Evolutionary conservation across 2,113 vertebrate genomes (phyloP).

Genomic region (Manacus vitellinus): DNA sequence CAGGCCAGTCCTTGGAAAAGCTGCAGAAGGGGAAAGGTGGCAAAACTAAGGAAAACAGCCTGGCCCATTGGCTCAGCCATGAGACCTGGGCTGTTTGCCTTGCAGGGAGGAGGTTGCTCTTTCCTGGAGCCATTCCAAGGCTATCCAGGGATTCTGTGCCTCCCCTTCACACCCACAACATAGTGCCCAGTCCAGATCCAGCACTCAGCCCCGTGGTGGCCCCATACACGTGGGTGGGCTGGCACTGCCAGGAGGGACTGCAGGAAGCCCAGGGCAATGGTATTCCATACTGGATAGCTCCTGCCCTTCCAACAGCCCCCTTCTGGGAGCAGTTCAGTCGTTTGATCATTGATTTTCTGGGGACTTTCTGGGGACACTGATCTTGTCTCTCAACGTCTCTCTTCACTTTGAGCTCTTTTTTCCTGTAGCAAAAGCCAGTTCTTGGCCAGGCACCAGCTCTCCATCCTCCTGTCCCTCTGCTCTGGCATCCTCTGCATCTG

Average conservation of each 20-base stretch:
- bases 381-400: not conserved
- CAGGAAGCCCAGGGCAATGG: not conserved
- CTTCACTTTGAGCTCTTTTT: not conserved
- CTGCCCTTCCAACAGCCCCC: not conserved
- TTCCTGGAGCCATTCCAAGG: not conserved
- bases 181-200: not conserved
- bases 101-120: not conserved
- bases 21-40: not conserved
- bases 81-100: not conserved
- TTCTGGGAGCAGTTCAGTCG: not conserved
- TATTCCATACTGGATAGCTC: not conserved
- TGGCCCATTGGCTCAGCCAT: not conserved
- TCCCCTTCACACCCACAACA: not conserved
- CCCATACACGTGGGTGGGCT: not conserved
- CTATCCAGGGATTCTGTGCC: not conserved
- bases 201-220: not conserved
- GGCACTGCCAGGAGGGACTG: not conserved
- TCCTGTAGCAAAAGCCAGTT: not conserved
- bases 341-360: not conserved
- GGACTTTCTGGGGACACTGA: not conserved
- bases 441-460: not conserved
- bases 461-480: not conserved
- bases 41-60: not conserved
- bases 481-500: not conserved
- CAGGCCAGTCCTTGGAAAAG: not conserved